Conservation (phyloP, 2,113 vertebrate genomes). For the Tetrax tetrax region DNA sequence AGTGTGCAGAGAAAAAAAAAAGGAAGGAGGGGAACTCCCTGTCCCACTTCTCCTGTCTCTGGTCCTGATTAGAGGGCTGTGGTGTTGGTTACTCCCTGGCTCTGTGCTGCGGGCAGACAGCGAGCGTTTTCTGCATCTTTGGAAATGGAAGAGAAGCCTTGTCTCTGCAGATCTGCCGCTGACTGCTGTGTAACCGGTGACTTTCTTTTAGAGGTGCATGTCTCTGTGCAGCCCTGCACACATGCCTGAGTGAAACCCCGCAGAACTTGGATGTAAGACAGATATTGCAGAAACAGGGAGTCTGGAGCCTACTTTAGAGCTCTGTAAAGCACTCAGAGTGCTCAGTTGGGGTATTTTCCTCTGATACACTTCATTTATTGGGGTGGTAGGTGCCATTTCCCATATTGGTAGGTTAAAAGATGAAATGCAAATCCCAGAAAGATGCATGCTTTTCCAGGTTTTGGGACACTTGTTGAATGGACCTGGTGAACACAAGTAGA, state of each 20-base stretch:
- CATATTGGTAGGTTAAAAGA: background rate
- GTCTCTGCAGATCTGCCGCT: background rate
- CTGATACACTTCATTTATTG: background rate
- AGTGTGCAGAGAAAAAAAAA: background rate
- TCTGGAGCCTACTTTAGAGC: background rate
- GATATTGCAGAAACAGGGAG: background rate
- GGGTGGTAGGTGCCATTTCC: background rate
- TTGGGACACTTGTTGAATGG: background rate
- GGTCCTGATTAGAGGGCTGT: background rate
- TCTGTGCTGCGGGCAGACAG: background rate
- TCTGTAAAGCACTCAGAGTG: background rate
- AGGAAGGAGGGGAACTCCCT: background rate
- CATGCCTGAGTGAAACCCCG: background rate
- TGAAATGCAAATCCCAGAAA: background rate
- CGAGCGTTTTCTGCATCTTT: background rate
- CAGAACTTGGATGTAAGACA: background rate
- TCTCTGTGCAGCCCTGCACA: background rate
- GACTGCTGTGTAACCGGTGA: background rate
- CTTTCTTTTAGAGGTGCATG: background rate
- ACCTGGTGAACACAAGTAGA: background rate
- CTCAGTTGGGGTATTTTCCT: background rate
- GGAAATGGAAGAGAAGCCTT: background rate
- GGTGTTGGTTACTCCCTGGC: background rate
- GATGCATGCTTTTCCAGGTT: background rate
- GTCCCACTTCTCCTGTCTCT: background rate